Base-by-base conservation (phyloP, 2,888 invertebrate species). In the Agapostemon virescens region DNA sequence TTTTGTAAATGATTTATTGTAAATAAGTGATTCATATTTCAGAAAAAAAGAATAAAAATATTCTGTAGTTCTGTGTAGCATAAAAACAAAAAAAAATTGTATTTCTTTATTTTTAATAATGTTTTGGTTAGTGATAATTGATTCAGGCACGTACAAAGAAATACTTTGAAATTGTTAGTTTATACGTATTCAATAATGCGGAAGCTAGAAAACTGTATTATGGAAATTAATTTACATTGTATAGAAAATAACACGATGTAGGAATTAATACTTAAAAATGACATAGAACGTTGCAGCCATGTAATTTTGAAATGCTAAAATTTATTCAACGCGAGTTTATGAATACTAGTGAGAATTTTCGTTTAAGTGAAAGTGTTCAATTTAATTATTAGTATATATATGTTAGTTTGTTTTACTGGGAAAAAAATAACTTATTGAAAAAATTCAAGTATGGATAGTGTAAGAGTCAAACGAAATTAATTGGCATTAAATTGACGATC, bases 211-310 rank as follows among this genome's bases (percentile, higher is more conserved):
- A 77, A 42, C 17, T 69, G 45, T 78, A 78, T 78, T 45, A 64
- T 69, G 61, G 73, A 55, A 72, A 78, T 78, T 80, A 69, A 80
- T 80, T 78, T 80, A 45, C 64, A 73, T 73, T 78, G 69, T 80
- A 78, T 80, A 80, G 79, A 78, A 15, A 73, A 69, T 69, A 69
- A 55, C 64, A 66, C n/a, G 33, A 66, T 66, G 38, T 77, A 30
- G 78, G 64, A 73, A 69, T 55, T 69, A 40, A 80, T 78, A 78
- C 40, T 69, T 73, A 69, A 66, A 58, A 69, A 58, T 79, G 69
- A 64, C 72, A 67, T 78, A 73, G 79, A 40, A 69, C 30, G 78
- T 66, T 69, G 55, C 78, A 73, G 64, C 64, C 73, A 30, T 78
- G 69, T 69, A 49, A 78, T 73, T 74, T 49, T 36, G 69, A 70